phyloP scores from a whole-genome alignment of 2,113 vertebrate genomes.

The Coptodon bakossiorum region DNA sequence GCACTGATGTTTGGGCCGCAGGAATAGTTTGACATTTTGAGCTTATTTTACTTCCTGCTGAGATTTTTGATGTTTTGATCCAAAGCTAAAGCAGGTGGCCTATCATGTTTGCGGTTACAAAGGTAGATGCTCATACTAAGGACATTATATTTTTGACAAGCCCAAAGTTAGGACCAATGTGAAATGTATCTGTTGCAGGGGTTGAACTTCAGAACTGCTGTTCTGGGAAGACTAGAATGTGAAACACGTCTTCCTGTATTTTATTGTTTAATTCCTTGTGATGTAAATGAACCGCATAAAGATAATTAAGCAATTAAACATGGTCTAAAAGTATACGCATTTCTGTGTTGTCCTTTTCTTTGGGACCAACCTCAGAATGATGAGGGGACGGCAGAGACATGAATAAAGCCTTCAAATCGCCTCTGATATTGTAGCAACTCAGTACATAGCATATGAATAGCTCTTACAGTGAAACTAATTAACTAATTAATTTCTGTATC shows the following conservation, averaged over 20 bases:
- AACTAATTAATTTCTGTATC: not conserved
- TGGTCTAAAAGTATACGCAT: not conserved
- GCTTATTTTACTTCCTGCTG: not conserved
- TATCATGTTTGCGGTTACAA: accelerated
- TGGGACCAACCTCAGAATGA: not conserved
- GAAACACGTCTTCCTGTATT: not conserved
- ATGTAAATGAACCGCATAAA: not conserved
- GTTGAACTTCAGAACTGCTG: not conserved
- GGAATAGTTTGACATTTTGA: not conserved
- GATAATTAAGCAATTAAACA: not conserved
- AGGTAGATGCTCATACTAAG: not conserved
- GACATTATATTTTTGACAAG: not conserved
- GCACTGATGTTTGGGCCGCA: accelerated
- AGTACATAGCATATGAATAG: not conserved
- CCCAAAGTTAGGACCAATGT: not conserved
- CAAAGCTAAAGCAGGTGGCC: not conserved
- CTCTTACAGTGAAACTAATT: not conserved
- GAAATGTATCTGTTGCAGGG: not conserved
- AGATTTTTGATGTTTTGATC: not conserved
- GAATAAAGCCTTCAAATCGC: not conserved
- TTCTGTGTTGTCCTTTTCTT: not conserved
- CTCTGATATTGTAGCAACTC: not conserved
- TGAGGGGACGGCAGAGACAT: not conserved
- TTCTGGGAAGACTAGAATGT: not conserved
- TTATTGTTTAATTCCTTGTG: accelerated